Base-by-base conservation (phyloP, 2,113 vertebrate genomes). In the Passer montanus region DNA sequence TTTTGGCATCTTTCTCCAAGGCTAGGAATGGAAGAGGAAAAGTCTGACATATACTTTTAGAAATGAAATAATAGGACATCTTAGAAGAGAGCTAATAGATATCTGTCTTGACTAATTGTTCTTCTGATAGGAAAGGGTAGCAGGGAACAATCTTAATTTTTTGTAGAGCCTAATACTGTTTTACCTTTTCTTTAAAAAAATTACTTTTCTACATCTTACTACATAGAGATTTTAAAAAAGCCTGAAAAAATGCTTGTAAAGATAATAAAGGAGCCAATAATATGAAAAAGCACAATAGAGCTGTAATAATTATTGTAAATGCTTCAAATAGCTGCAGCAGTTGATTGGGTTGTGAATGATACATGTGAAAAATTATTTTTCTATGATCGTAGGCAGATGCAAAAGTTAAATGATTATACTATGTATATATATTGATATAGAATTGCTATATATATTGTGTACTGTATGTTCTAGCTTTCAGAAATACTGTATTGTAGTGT, bases 401-500 rank as follows among this genome's bases (percentile, higher is more conserved):
- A 96, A 98, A 98, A 97, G 96, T 96, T 98, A 97, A 98, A 98
- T 97, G 97, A 98, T 97, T 98, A 98, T 97, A 98, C 95, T 97
- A 97, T 97, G 98, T 96, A 95, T 96, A 98, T 98, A 97, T 97
- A 97, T 98, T 95, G 96, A 97, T 98, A 98, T 95, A 98, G 96
- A 98, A 95, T 95, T 97, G 96, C 97, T 97, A 97, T 97, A 98
- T 98, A 98, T 98, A 97, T 97, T 97, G 97, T 97, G 94, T 97
- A 97, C 81, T 96, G 96, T 98, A 97, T 97, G 97, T 97, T 97
- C 95, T 98, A 97, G 96, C 86, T 98, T 98, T 98, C 96, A 98
- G 97, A 98, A 98, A 98, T 98, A 98, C 97, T 98, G 98, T 97
- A 97, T 93, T 96, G 98, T 98, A 98, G 97, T 98, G 98, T 98